Conservation (phyloP, 2,113 vertebrate genomes). For the Piaya cayana region DNA sequence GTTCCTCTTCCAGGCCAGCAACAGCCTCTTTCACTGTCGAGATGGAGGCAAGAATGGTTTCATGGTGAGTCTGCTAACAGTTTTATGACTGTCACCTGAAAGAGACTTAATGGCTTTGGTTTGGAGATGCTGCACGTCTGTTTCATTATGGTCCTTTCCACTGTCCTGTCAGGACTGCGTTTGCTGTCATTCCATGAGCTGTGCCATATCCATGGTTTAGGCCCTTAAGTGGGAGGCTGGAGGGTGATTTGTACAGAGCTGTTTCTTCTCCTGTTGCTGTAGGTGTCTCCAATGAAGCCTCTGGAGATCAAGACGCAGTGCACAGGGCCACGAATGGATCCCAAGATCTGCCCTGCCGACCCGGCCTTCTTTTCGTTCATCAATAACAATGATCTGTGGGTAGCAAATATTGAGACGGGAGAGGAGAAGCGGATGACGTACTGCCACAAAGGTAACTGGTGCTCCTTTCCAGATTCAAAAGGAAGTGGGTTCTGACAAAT, state of each 20-base stretch:
- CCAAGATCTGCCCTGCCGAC: slow-evolving; percentile 92
- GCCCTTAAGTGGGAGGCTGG: neutral
- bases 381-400: slow-evolving; percentile 94
- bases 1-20: slow-evolving; percentile 98
- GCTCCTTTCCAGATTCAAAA: neutral
- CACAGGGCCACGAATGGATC: slow-evolving; percentile 94
- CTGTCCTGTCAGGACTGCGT: neutral
- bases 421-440: slow-evolving; percentile 89
- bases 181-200: neutral
- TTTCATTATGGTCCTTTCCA: neutral
- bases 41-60: slow-evolving; percentile 94
- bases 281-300: slow-evolving; percentile 94
- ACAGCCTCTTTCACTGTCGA: slow-evolving; percentile 95
- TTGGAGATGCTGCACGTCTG: neutral
- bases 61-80: slow-evolving; percentile 82
- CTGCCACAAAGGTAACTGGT: slow-evolving; percentile 87
- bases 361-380: slow-evolving; percentile 93
- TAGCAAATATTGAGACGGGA: slow-evolving; percentile 88
- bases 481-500: neutral
- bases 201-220: neutral
- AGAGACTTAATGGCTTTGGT: fast-evolving
- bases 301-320: slow-evolving; percentile 95
- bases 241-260: neutral
- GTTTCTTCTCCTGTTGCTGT: neutral
- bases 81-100: neutral